Conservation (phyloP, 2,888 invertebrate species). For the Acrobasis suavella region DNA sequence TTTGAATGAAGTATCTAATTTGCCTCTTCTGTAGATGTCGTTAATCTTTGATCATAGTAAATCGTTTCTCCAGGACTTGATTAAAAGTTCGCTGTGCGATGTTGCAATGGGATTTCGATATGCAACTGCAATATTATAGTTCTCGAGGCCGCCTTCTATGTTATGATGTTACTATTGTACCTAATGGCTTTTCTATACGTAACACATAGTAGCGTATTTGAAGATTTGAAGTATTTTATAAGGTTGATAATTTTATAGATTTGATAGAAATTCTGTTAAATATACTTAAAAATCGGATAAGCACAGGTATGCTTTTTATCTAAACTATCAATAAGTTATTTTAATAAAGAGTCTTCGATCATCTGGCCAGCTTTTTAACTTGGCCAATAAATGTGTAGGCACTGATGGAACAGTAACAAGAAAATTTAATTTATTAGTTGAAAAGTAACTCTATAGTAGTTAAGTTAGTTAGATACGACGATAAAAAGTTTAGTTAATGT, state of each 20-base stretch:
- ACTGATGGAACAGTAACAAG: too few species aligned
- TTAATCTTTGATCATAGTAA: slow-evolving; percentile 62
- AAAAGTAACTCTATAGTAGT: too few species aligned
- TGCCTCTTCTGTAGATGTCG: slow-evolving; percentile 26
- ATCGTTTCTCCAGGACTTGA: slow-evolving; percentile 78
- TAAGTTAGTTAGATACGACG: neutral
- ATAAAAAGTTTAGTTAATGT: slow-evolving; percentile 1
- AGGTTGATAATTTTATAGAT: too few species aligned
- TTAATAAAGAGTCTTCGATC: too few species aligned
- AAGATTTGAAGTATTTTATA: too few species aligned
- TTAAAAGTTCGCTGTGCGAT: slow-evolving; percentile 76
- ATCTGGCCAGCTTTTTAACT: too few species aligned
- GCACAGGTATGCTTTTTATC: too few species aligned
- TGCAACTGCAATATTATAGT: slow-evolving; percentile 62
- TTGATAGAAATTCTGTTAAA: too few species aligned
- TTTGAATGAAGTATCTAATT: neutral
- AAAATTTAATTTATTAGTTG: too few species aligned
- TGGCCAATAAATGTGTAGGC: too few species aligned
- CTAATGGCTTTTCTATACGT: slow-evolving; percentile 1
- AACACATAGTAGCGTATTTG: neutral
- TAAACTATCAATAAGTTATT: too few species aligned
- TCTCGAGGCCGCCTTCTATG: slow-evolving; percentile 27
- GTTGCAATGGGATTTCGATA: slow-evolving; percentile 77
- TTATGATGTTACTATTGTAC: slow-evolving; percentile 8
- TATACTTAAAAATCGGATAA: too few species aligned